Conservation (phyloP, 2,113 vertebrate genomes). For the Aspidoscelis tigris region DNA sequence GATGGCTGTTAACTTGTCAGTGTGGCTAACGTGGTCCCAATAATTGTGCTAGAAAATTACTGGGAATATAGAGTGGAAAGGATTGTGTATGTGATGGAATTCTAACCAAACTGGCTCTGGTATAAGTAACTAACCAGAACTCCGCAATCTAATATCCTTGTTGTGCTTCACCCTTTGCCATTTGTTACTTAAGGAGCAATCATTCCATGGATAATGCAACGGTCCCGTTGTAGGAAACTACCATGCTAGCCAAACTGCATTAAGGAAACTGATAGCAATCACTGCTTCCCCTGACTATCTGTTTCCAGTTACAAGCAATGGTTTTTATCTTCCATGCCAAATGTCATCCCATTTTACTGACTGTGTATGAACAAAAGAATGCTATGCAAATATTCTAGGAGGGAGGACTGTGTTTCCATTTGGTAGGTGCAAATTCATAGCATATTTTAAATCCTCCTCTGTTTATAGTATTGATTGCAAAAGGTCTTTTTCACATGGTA, state of each 20-base stretch:
- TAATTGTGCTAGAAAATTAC: conserved; percentile 42
- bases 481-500: no score
- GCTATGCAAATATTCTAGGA: no score
- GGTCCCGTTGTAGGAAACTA: no score
- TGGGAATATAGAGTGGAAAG: conserved; percentile 39
- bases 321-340: no score
- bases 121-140: conserved; percentile 30
- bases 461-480: not conserved
- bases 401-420: not conserved
- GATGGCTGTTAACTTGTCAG: conserved; percentile 44
- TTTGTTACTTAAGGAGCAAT: conserved; percentile 47
- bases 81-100: conserved; percentile 38
- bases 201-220: conserved; percentile 15
- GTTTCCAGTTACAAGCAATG: no score
- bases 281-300: no score
- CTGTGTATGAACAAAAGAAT: no score
- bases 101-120: conserved; percentile 49
- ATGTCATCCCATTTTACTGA: no score
- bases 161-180: conserved; percentile 56
- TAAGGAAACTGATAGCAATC: no score
- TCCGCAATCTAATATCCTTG: conserved; percentile 38
- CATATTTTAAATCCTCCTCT: conserved; percentile 5
- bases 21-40: conserved; percentile 35
- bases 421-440: conserved; percentile 30
- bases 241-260: no score